Evolutionary conservation across 35 echinoderm and acorn worm species (phyloP), one percentile per base, ranked within the genome.

Genomic region (Heliocidaris tuberculata): DNA sequence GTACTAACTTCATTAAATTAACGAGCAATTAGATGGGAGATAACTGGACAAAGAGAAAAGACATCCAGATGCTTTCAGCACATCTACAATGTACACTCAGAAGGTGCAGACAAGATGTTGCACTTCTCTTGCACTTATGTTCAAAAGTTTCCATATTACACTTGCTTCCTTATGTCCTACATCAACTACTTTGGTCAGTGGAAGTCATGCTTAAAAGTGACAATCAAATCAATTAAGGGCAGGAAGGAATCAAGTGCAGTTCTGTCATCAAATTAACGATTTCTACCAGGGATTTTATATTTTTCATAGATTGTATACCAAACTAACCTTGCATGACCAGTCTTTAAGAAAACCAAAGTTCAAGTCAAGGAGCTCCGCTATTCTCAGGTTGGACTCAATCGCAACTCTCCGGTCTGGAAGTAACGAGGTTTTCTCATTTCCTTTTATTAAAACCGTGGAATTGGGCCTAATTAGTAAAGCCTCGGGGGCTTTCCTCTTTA

Each of bases 391-490:
- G 27, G 65, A n/a, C 65, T 78, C 65, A 78, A 78, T 78, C 65
- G 65, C 65, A n/a, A 78, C 65, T n/a, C 65, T n/a, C 19, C 65
- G 7, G 65, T 78, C 65, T 27, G 27, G 21, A 21, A 27, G 65
- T 78, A 78, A 78, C 65, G 21, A 78, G 65, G 65, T 78, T 78
- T 78, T n/a, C 65, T 78, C 65, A 78, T 78, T 78, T 78, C 65
- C 65, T 78, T 78, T 78, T 78, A 78, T 78, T 78, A 78, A 78
- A 78, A 78, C 65, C 5, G 65, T 78, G 17, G 65, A 78, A 78
- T 78, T 78, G 65, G 65, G 65, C 5, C 65, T 78, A 78, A 78
- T 78, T 78, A 78, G 65, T 19, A 78, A 78, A 78, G 65, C 65
- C 65, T 78, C 65, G 7, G 65, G 65, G 65, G 65, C 65, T 78